Conservation (phyloP, 64 coral and sea anemone species). For the Montipora foliosa region DNA sequence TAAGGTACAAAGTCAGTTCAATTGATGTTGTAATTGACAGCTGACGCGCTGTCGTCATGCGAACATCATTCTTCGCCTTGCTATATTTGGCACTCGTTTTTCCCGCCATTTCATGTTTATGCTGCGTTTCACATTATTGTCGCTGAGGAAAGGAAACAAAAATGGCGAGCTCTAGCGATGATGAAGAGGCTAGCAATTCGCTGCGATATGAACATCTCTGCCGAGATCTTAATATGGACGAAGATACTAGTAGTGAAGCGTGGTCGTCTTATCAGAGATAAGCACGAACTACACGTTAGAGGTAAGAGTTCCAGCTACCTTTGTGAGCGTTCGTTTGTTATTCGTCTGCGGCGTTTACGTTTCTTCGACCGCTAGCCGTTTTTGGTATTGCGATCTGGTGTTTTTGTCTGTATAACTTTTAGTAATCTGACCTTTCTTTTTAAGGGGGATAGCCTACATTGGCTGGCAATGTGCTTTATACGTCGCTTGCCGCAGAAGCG, state of each 20-base stretch:
- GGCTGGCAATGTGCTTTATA: conserved; percentile 98
- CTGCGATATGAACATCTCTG: conserved; percentile 89
- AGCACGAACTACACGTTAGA: conserved; percentile 97
- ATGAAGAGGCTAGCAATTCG: conserved; percentile 74
- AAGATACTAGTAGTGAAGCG: conserved; percentile 84
- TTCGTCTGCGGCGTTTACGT: background rate
- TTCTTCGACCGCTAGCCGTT: background rate
- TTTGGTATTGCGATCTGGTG: background rate
- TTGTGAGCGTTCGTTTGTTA: conserved; percentile 39
- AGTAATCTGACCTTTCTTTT: conserved; percentile 46
- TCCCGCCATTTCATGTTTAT: conserved; percentile 91
- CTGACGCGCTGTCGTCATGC: conserved; percentile 95
- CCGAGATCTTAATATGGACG: conserved; percentile 97
- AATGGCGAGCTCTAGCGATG: conserved; percentile 91
- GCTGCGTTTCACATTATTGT: conserved; percentile 72
- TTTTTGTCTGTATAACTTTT: background rate
- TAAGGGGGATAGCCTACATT: conserved; percentile 95
- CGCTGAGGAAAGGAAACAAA: conserved; percentile 17
- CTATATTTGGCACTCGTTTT: conserved; percentile 97
- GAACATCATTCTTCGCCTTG: conserved; percentile 75
- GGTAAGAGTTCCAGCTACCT: conserved; percentile 55
- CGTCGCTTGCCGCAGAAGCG: conserved; percentile 85
- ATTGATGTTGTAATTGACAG: conserved; percentile 93
- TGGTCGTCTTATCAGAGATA: conserved; percentile 95
- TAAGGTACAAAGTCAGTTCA: conserved; percentile 78